These are phyloP conservation scores for Epinotia brunnichana DNA, from an alignment of 2,888 invertebrate genomes.

Conservation along the genomic window DNA sequence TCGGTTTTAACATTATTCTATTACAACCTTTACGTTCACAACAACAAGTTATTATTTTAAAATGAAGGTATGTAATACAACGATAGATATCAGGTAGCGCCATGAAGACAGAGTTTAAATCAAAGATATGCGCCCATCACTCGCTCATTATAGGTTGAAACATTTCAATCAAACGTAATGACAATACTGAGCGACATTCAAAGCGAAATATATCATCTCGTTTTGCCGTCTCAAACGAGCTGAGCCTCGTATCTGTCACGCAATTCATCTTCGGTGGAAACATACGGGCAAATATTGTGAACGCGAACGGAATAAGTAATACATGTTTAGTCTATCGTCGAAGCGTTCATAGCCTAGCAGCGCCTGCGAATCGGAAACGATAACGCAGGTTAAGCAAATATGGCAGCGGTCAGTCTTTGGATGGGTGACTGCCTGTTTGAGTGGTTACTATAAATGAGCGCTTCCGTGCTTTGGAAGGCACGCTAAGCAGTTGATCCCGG, in stretches of 20 bases:
- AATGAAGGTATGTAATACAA: neutral
- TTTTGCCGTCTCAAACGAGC: constrained; percentile 42
- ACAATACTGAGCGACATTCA: constrained; percentile 60
- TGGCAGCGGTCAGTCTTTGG: no score
- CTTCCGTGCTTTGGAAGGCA: no score
- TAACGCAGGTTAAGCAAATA: no score
- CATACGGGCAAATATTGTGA: constrained; percentile 46
- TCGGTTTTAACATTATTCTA: no score
- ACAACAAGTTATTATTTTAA: no score
- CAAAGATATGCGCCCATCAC: constrained; percentile 34
- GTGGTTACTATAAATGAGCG: no score
- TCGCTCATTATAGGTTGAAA: constrained; percentile 45
- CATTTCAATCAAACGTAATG: constrained; percentile 60
- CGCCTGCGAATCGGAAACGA: no score
- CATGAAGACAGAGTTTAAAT: constrained; percentile 23
- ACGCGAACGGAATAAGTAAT: constrained; percentile 33
- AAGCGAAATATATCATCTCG: constrained; percentile 60
- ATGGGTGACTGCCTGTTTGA: no score
- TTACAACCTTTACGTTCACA: no score
- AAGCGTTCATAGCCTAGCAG: no score
- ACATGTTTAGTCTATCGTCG: constrained; percentile 1
- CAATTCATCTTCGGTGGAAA: constrained; percentile 54
- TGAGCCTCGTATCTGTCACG: constrained; percentile 51
- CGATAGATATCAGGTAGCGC: neutral
- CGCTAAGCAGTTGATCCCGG: no score